Base-by-base conservation (phyloP, 2,797 vertebrate species). In the Garrulus glandarius region DNA sequence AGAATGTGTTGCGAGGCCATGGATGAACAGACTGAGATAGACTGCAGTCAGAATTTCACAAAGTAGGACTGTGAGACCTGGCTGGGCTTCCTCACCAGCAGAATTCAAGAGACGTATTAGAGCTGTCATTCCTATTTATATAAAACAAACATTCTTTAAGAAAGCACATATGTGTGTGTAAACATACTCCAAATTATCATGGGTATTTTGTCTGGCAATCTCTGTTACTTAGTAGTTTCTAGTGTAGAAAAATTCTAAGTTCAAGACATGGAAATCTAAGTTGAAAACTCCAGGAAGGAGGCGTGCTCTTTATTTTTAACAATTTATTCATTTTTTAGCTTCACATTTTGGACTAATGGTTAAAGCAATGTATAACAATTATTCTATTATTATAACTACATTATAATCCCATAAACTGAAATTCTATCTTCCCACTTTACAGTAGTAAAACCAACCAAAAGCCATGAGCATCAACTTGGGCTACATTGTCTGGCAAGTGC, bases 41-140 rank as follows among this genome's bases (percentile, higher is more conserved):
- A 99, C 99, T 0, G 99, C 99, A 49, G 99, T 99, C 86, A 99
- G 98, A 97, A 99, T 98, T 98, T 99, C 99, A 94, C 99, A 99
- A 69, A 99, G 98, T 75, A 99, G 97, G 95, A 99, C 97, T 9
- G 98, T 98, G 82, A 99, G 98, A 60, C 98, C 98, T 9, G 99
- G 98, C 64, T 99, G 99, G 87, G 98, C 99, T 95, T 99, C 99
- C 59, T 99, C 99, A 4, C 99, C 99, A 47, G 98, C 98, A 79
- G 98, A 98, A 98, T 98, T 99, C 98, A 99, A 92, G 71, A 99
- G 98, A 64, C 92, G 97, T 92, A 99, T 97, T 77, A 99, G 97
- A 91, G 98, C 97, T 30, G 97, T 97, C 75, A 99, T 98, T 95
- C 99, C 99, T 99, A 76, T 92, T 63, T 49, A 85, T 47, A 13